Evolutionary conservation across 2,113 vertebrate species (phyloP).

Genomic region (Dinomys branickii): DNA sequence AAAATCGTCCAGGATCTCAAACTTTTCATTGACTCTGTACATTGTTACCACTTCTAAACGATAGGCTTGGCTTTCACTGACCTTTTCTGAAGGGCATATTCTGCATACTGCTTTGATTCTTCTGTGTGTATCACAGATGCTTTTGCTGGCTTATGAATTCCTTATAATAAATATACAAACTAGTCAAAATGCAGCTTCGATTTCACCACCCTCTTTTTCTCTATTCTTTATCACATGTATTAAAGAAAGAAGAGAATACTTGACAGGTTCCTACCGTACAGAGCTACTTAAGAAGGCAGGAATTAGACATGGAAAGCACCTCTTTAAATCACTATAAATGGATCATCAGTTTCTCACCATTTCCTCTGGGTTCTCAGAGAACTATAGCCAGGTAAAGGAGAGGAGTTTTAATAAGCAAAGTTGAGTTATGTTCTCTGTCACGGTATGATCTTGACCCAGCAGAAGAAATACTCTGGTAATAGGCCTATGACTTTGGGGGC

Average conservation of each 20-base stretch:
- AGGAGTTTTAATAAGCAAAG: constrained; percentile 61
- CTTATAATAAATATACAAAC: constrained; percentile 70
- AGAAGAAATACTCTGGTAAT: background rate
- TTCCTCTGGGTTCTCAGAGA: constrained; percentile 19
- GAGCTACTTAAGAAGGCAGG: background rate
- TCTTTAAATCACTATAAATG: constrained; percentile 52
- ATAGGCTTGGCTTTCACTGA: constrained; percentile 61
- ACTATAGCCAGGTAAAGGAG: constrained; percentile 13
- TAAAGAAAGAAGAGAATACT: constrained; percentile 59
- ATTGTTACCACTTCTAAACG: constrained; percentile 73
- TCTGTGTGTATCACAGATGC: constrained; percentile 19
- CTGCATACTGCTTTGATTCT: constrained; percentile 64
- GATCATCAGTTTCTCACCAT: constrained; percentile 62
- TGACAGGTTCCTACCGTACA: constrained; percentile 27
- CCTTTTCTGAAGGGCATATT: constrained; percentile 71
- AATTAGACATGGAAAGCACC: constrained; percentile 24
- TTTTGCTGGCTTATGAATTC: constrained; percentile 62
- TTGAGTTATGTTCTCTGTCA: constrained; percentile 54
- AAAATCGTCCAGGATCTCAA: constrained; percentile 63
- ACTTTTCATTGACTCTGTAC: constrained; percentile 60
- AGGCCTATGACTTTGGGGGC: background rate
- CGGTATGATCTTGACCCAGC: background rate
- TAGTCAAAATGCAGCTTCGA: constrained; percentile 64
- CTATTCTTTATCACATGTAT: constrained; percentile 55
- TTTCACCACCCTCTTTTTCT: constrained; percentile 60